A percentile compares a stretch with the other conserved stretches of the same genome.
phyloP scores from a whole-genome alignment of 2,888 invertebrate species.

The Pilophorus perplexus region DNA sequence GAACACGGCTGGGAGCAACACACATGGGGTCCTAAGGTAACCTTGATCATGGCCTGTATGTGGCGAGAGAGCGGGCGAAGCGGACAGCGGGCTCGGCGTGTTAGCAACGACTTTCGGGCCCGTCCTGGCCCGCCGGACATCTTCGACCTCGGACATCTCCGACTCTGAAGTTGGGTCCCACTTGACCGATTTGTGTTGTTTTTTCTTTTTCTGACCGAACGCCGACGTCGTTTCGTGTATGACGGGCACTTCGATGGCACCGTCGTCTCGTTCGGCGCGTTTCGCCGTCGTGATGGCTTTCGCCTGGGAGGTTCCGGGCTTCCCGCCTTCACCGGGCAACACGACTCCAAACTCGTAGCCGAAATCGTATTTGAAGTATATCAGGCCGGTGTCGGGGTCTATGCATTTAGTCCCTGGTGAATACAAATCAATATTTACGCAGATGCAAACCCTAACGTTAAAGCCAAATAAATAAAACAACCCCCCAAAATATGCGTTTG shows the following conservation, averaged over 20 bases:
- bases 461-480: too few relatives aligned
- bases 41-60: constrained; percentile 38
- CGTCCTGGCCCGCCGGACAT: constrained; percentile 50
- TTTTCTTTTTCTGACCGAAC: constrained; percentile 50
- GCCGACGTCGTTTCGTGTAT: constrained; percentile 59
- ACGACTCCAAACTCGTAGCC: constrained; percentile 75
- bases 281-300: constrained; percentile 26
- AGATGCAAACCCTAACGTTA: too few relatives aligned
- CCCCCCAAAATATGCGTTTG: too few relatives aligned
- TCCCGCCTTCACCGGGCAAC: constrained; percentile 55
- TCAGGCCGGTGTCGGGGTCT: constrained; percentile 71
- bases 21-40: constrained; percentile 7
- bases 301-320: constrained; percentile 38
- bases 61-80: constrained; percentile 33
- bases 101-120: constrained; percentile 48
- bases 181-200: constrained; percentile 56
- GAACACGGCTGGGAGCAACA: too few relatives aligned
- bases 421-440: too few relatives aligned
- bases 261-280: constrained; percentile 56
- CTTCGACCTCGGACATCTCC: constrained; percentile 62
- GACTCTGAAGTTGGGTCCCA: constrained; percentile 65
- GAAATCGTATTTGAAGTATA: constrained; percentile 79
- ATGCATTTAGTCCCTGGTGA: constrained; percentile 70
- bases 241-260: constrained; percentile 66
- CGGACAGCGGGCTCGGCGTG: constrained; percentile 33